phyloP scores from a whole-genome alignment of 2,113 vertebrate species.

The Tupaia chinensis region DNA sequence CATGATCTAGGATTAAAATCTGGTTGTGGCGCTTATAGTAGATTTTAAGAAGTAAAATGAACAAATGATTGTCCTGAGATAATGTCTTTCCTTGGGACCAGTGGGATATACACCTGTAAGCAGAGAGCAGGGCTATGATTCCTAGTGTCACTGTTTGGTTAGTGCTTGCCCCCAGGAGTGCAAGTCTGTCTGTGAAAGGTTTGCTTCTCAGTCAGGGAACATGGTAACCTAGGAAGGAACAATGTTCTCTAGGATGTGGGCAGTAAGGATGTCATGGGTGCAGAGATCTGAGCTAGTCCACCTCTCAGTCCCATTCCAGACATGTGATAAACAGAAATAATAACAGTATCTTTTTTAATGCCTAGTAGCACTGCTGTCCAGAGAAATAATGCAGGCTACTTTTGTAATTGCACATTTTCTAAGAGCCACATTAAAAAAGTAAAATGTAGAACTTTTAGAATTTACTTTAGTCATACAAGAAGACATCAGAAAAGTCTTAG shows the following conservation, averaged over 20 bases:
- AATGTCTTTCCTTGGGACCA: neutral
- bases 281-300: neutral
- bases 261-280: rapidly evolving
- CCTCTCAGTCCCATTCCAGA: neutral
- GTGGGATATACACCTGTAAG: neutral
- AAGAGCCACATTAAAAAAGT: neutral
- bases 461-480: neutral
- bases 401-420: neutral
- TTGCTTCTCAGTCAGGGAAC: neutral
- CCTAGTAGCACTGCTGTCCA: neutral
- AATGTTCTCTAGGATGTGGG: neutral
- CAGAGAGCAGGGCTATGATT: neutral
- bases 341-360: neutral
- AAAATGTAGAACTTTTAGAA: neutral
- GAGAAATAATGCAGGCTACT: neutral
- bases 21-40: neutral
- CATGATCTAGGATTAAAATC: neutral
- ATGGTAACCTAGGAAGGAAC: neutral
- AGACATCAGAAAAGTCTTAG: too few species aligned
- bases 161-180: neutral
- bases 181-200: neutral
- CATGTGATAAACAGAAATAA: neutral
- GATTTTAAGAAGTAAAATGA: neutral
- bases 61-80: neutral
- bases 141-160: neutral